Conservation (phyloP, 1,140 invertebrate species). For the Antheraea pernyi region DNA sequence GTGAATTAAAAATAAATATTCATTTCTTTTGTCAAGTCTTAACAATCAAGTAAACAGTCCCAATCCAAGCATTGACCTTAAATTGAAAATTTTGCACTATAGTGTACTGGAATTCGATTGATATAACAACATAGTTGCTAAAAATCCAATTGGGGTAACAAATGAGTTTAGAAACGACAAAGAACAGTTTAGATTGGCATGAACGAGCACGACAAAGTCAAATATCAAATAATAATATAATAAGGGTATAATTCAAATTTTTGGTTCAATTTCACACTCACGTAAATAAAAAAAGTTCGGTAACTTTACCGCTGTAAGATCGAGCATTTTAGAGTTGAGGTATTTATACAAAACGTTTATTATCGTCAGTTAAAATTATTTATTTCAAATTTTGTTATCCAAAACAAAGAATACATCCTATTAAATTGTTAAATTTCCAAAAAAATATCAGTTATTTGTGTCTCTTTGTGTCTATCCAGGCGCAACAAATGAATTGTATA, state of each 20-base stretch:
- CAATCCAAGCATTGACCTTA: no score
- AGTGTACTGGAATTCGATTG: conserved; percentile 9
- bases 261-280: conserved; percentile 34
- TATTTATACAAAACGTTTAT: conserved; percentile 1
- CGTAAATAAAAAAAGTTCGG: conserved; percentile 32
- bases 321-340: conserved; percentile 17
- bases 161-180: conserved; percentile 20
- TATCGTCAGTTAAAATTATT: not conserved
- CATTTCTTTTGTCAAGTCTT: no score
- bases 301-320: conserved; percentile 26
- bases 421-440: no score
- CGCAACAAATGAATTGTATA: no score
- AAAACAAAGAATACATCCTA: no score
- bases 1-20: no score
- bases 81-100: not conserved
- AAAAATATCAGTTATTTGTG: no score
- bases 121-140: conserved; percentile 18
- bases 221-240: conserved; percentile 40
- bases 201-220: conserved; percentile 19
- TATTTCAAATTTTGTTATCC: no score
- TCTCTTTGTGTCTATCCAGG: no score
- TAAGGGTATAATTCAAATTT: conserved; percentile 36
- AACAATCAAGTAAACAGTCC: no score
- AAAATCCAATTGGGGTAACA: conserved; percentile 18
- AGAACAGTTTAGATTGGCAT: conserved; percentile 28